A percentile compares a stretch with the other conserved stretches of the same genome.
Conservation (phyloP, 1,140 invertebrate genomes). For the Rhizoglyphus robini region DNA sequence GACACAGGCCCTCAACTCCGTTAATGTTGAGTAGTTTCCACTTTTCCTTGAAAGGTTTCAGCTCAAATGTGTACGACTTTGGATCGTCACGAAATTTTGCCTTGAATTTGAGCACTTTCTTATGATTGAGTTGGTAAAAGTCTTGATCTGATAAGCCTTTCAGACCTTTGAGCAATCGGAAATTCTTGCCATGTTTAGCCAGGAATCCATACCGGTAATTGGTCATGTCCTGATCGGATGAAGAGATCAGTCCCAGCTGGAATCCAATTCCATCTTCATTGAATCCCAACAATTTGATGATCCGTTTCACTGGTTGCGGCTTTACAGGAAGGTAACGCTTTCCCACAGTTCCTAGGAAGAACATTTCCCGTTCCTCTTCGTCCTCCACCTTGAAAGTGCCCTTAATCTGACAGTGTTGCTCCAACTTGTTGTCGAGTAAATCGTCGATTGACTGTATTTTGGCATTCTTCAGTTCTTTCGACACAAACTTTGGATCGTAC, state of each 20-base stretch:
- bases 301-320: not conserved
- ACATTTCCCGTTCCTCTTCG: constrained; percentile 18
- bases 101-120: not conserved
- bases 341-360: constrained; percentile 12
- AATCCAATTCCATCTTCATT: constrained; percentile 9
- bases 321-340: not conserved
- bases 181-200: not conserved
- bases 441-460: not conserved
- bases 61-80: not conserved
- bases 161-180: not conserved
- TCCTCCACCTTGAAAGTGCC: constrained; percentile 19
- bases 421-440: constrained; percentile 17
- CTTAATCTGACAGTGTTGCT: constrained; percentile 23
- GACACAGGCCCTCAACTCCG: not conserved
- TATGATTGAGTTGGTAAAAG: not conserved
- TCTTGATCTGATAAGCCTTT: not conserved
- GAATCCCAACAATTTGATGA: constrained; percentile 1
- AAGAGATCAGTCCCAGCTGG: not conserved
- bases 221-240: not conserved
- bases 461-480: constrained; percentile 1
- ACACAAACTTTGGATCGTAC: not conserved
- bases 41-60: not conserved
- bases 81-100: not conserved
- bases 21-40: not conserved
- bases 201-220: constrained; percentile 8